Base-by-base conservation (phyloP, 2,113 vertebrate species). In the Elachura formosa region DNA sequence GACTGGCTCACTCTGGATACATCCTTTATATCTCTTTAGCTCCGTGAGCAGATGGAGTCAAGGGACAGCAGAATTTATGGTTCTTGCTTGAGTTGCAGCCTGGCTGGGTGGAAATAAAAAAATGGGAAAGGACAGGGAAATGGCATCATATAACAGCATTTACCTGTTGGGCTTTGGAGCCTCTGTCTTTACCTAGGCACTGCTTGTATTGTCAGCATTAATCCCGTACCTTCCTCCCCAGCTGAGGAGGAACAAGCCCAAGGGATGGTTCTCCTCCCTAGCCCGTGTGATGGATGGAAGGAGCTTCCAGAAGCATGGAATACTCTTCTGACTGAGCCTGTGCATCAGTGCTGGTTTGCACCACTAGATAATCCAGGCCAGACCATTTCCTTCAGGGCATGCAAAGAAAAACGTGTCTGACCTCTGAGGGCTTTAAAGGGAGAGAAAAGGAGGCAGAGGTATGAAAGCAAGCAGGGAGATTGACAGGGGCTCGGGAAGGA, bases 51-150 rank as follows among this genome's bases (percentile, higher is more conserved):
- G 93, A 94, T 88, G 91, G 85, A 96, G 74, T 22, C 61, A 0
- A 90, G 92, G 94, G 95, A 92, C 87, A 78, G 90, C 72, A 94
- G 79, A 84, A 95, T 96, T 97, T 96, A 92, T 95, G 82, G 83
- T 67, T 26, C 81, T 85, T 89, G 84, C 84, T 92, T 38, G 21
- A 93, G 73, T 33, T 96, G 95, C 84, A 87, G 84, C 78, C 86
- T 96, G 95, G 52, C 64, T 91, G 43, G 49, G 78, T 69, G 62
- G 90, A 95, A 93, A 91, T 94, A 77, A 96, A 94, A 94, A 95
- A 79, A 43, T 0, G 1, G 86, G 90, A 69, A 74, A 75, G 55
- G 82, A 64, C 0, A 0, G 72, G 72, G 51, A 84, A 94, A 96
- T 31, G 74, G 88, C 86, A 95, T 49, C 3, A 0, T 62, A 82